phyloP scores from a whole-genome alignment of 2,797 vertebrate species.

The Rhyacichthys aspro region DNA sequence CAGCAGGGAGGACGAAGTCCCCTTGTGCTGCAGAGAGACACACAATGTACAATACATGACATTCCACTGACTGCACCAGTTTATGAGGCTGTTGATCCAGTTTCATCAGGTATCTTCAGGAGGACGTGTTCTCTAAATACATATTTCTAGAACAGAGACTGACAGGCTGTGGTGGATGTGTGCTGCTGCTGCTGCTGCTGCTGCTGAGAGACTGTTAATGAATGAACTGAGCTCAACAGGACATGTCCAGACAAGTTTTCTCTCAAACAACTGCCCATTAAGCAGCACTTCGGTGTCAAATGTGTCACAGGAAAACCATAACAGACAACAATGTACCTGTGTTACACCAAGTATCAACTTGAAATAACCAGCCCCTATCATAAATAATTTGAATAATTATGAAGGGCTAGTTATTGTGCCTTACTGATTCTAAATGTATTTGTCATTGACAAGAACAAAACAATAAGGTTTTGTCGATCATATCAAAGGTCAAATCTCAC shows the following conservation, averaged over 20 bases:
- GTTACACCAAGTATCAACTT: too few species aligned
- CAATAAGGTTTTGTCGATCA: too few species aligned
- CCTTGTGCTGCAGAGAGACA: constrained; percentile 79
- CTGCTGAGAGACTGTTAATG: constrained; percentile 47
- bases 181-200: constrained; percentile 5
- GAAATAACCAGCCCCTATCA: too few species aligned
- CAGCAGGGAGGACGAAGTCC: constrained; percentile 82
- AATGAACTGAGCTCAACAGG: constrained; percentile 48
- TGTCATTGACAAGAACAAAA: too few species aligned
- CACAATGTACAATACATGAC: not conserved
- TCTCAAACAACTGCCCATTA: constrained; percentile 39
- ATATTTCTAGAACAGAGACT: constrained; percentile 10
- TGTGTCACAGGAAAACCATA: not conserved
- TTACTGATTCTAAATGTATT: too few species aligned
- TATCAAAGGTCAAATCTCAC: too few species aligned
- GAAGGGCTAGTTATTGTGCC: too few species aligned
- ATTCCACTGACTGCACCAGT: not conserved
- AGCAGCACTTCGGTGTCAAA: constrained; percentile 24
- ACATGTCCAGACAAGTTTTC: constrained; percentile 58
- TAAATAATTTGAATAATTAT: too few species aligned
- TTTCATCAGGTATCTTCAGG: constrained; percentile 24
- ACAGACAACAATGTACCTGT: not conserved
- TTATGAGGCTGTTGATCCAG: constrained; percentile 13
- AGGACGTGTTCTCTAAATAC: constrained; percentile 27
- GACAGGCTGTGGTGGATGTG: constrained; percentile 21